Base-by-base conservation (phyloP, 2,113 vertebrate species). In the Oreochromis spilurus region DNA sequence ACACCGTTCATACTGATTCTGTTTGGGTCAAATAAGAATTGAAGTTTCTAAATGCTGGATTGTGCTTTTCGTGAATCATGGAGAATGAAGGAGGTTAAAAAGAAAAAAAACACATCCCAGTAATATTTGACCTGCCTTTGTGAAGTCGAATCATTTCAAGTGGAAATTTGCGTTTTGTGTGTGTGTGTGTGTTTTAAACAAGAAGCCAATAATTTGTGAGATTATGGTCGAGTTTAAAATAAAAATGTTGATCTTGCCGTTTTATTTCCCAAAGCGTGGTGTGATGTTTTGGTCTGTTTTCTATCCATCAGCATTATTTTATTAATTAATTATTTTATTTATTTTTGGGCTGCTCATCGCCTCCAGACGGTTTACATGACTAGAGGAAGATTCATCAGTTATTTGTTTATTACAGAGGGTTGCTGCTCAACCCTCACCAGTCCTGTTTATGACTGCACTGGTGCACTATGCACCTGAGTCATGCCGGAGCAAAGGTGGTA, bases 191-290 rank as follows among this genome's bases (percentile, higher is more conserved):
- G 83, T 91, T 93, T 92, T 87, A 34, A 93, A 88, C 29, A 90
- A 88, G 29, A 90, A 82, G 55, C 80, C 57, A 87, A 91, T 77
- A 50, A 85, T 91, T 92, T 94, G 90, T 94, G 87, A 90, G 45
- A 65, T 86, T 82, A 81, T 86, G 60, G 60, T 91, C 83, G 57
- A 79, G 52, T 79, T 91, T 90, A 45, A 95, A 95, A 93, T 94
- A 93, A 94, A 65, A 94, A 91, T 83, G 83, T 89, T 67, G 57
- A 89, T 92, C 84, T 94, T 87, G 84, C 52, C 1, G 62, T 93
- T 94, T 92, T 90, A 85, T 81, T 89, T 89, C 80, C 17, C 34
- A 54, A 24, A 14, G 38, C 10, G 13, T 81, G 7, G 16, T 82
- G 17, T 90, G 60, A 75, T 62, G 19, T 84, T 67, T 86, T 40